phyloP scores from a whole-genome alignment of 92 coral and sea anemone species.

The Bergia sp. region DNA sequence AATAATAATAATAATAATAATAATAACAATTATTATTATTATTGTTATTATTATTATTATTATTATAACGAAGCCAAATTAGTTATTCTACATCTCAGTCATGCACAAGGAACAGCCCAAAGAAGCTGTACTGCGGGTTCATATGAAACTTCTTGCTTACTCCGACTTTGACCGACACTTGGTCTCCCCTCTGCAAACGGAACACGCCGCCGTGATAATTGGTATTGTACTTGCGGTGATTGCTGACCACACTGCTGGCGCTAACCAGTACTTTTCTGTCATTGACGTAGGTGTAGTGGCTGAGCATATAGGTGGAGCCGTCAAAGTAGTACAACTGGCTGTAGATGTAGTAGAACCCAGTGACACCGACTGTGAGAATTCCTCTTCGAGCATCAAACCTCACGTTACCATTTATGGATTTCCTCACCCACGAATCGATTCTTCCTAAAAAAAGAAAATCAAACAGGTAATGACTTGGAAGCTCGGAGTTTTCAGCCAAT shows the following conservation, averaged over 20 bases:
- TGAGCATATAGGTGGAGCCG: slow-evolving; percentile 64
- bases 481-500: too few species aligned
- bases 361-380: slow-evolving; percentile 65
- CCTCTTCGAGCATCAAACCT: slow-evolving; percentile 77
- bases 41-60: not conserved
- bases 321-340: slow-evolving; percentile 94
- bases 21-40: not conserved
- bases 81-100: not conserved
- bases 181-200: slow-evolving; percentile 46
- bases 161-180: slow-evolving; percentile 47
- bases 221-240: slow-evolving; percentile 42
- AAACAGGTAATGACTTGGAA: not conserved
- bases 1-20: too few species aligned
- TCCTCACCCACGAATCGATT: slow-evolving; percentile 71
- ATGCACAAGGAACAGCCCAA: slow-evolving; percentile 58
- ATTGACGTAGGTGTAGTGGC: slow-evolving; percentile 75
- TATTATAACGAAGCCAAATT: not conserved
- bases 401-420: slow-evolving; percentile 70
- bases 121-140: slow-evolving; percentile 49
- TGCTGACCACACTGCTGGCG: slow-evolving; percentile 48
- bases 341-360: slow-evolving; percentile 91
- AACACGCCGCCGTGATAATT: slow-evolving; percentile 58
- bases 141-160: slow-evolving; percentile 32
- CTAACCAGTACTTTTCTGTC: slow-evolving; percentile 39
- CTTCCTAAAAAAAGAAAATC: slow-evolving; percentile 52